Evolutionary conservation across 2,888 invertebrate species (phyloP).

Genomic region (Nomada ruficornis): DNA sequence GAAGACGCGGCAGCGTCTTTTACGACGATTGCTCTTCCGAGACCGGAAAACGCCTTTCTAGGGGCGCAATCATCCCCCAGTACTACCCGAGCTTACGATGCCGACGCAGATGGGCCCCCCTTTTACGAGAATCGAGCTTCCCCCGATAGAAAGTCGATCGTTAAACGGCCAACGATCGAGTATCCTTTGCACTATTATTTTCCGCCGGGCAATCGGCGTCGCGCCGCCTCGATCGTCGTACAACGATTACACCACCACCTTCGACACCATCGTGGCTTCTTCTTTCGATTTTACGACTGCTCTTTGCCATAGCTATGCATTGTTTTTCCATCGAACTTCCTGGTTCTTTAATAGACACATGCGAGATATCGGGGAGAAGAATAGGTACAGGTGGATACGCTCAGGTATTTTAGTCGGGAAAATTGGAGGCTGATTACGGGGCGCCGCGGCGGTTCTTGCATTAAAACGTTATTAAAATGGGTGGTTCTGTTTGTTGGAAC

Average conservation of each 20-base stretch:
- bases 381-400: neutral
- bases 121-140: slow-evolving; percentile 43
- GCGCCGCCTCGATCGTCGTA: slow-evolving; percentile 36
- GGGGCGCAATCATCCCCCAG: neutral
- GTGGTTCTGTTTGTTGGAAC: neutral
- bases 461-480: neutral
- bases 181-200: slow-evolving; percentile 61
- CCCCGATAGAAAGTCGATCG: slow-evolving; percentile 44
- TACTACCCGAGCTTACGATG: slow-evolving; percentile 31
- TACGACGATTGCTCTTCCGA: slow-evolving; percentile 58
- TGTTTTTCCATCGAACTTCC: slow-evolving; percentile 39
- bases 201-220: slow-evolving; percentile 47
- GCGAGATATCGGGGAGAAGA: neutral
- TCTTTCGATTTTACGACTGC: slow-evolving; percentile 31
- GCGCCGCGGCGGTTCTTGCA: neutral
- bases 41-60: slow-evolving; percentile 59
- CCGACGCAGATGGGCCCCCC: slow-evolving; percentile 7
- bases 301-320: slow-evolving; percentile 27
- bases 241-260: slow-evolving; percentile 6
- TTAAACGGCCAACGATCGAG: slow-evolving; percentile 65
- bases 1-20: slow-evolving; percentile 56
- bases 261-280: slow-evolving; percentile 9
- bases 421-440: neutral
- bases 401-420: slow-evolving; percentile 30
- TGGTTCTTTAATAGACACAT: slow-evolving; percentile 14